A percentile compares a stretch with the other conserved stretches of the same genome.
Conservation (phyloP, 2,113 vertebrate genomes). For the Emydura subglobosa region DNA sequence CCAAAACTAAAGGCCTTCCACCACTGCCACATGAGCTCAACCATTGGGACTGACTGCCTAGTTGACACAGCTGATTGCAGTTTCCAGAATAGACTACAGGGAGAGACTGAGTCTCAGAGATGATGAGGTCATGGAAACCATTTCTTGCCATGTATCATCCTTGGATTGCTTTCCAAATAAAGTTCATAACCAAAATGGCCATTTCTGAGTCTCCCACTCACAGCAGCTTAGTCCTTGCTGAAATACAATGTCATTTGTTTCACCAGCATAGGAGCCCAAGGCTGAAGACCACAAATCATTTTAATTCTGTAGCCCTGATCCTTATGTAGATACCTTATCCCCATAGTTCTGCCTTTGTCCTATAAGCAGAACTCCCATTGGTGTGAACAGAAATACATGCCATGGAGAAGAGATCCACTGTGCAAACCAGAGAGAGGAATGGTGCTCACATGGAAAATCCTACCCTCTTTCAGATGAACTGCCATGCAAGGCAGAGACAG, state of each 20-base stretch:
- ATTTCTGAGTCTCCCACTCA: neutral
- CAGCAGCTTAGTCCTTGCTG: neutral
- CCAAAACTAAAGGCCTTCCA: neutral
- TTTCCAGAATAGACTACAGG: neutral
- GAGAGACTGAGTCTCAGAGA: neutral
- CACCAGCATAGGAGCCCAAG: neutral
- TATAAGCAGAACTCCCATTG: neutral
- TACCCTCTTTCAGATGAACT: neutral
- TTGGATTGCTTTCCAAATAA: neutral
- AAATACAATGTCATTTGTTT: neutral
- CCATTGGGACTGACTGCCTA: neutral
- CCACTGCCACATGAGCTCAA: neutral
- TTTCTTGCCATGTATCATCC: neutral
- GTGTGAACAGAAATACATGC: neutral
- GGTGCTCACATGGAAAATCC: neutral
- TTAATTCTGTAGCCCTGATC: neutral
- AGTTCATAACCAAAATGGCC: neutral
- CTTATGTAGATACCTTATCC: neutral
- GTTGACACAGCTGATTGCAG: neutral
- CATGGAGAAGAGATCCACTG: neutral
- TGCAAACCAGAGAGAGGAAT: neutral
- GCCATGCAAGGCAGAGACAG: neutral
- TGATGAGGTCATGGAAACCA: neutral
- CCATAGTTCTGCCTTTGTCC: neutral
- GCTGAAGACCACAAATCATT: neutral